Base-by-base conservation (phyloP, 2,797 vertebrate genomes). In the Centroberyx gerrardi region DNA sequence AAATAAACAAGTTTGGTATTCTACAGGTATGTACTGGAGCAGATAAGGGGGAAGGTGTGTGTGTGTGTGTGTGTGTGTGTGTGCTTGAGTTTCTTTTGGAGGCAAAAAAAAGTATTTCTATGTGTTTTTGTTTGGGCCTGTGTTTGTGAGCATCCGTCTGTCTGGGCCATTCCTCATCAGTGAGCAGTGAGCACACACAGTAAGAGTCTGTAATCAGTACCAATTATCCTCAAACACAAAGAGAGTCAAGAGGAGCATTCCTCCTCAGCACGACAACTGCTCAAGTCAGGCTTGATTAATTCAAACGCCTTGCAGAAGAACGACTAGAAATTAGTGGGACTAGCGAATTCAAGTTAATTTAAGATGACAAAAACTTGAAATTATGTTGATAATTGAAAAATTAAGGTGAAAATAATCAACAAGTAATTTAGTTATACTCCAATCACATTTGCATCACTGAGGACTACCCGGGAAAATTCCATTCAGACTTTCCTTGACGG, bases 161-260 rank as follows among this genome's bases (percentile, higher is more conserved):
- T 81, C 44, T 31, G 55, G 82, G 76, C 66, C 67, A 69, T 86
- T 93, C 85, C 90, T 87, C 88, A 86, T 91, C 87, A 89, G 82
- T 76, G 83, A 91, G 81, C 88, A 85, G 68, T 49, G 81, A 88
- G 81, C 77, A 83, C 84, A 87, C 86, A 86, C 77, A 84, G 67
- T 79, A 48, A 92, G 84, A 85, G 87, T 84, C 40, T 71, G 82
- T 87, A 91, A 94, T 93, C 92, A 91, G 84, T 70, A 76, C 73
- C 83, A 91, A 92, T 93, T 93, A 93, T 88, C 82, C 87, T 93
- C 87, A 90, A 91, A 90, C 80, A 81, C 81, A 53, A 61, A 58
- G 78, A 61, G 83, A 90, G 84, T 86, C 80, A 71, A 88, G 81
- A 86, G 84, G 70, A 88, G 86, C 85, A 87, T 91, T 92, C 65